Conservation (phyloP, 2,888 invertebrate species). For the Microdon myrmicae region DNA sequence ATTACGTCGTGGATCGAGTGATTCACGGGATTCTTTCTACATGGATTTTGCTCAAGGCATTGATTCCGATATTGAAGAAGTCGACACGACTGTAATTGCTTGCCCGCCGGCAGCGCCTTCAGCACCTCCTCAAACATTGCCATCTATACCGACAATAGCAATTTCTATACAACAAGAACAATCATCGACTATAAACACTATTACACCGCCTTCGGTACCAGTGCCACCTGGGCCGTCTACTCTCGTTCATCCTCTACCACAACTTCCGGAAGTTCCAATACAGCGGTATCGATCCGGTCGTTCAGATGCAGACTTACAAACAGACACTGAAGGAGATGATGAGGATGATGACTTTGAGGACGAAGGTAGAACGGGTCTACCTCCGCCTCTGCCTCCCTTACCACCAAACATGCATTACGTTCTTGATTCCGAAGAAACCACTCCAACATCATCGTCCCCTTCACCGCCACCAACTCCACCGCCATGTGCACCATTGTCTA, state of each 20-base stretch:
- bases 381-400: conserved; percentile 62
- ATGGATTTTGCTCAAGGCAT: conserved; percentile 93
- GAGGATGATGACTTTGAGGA: conserved; percentile 55
- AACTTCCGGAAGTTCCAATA: conserved; percentile 37
- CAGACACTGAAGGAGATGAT: conserved; percentile 51
- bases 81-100: conserved; percentile 75
- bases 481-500: conserved; percentile 57
- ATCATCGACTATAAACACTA: conserved; percentile 39
- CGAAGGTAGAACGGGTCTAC: conserved; percentile 54
- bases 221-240: conserved; percentile 52
- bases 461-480: conserved; percentile 64
- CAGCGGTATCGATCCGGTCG: conserved; percentile 38
- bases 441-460: conserved; percentile 61
- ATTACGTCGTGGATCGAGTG: conserved; percentile 84
- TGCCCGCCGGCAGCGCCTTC: conserved; percentile 57
- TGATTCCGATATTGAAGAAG: conserved; percentile 89
- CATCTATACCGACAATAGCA: conserved; percentile 59
- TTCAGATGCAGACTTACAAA: conserved; percentile 53
- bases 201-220: conserved; percentile 27
- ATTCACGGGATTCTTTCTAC: conserved; percentile 88
- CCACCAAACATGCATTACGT: conserved; percentile 63
- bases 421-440: conserved; percentile 55
- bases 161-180: conserved; percentile 55
- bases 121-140: conserved; percentile 45
- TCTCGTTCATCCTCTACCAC: conserved; percentile 28